Evolutionary conservation across 2,113 vertebrate species (phyloP), one percentile per base, ranked within the genome.

Genomic region (Bos javanicus): DNA sequence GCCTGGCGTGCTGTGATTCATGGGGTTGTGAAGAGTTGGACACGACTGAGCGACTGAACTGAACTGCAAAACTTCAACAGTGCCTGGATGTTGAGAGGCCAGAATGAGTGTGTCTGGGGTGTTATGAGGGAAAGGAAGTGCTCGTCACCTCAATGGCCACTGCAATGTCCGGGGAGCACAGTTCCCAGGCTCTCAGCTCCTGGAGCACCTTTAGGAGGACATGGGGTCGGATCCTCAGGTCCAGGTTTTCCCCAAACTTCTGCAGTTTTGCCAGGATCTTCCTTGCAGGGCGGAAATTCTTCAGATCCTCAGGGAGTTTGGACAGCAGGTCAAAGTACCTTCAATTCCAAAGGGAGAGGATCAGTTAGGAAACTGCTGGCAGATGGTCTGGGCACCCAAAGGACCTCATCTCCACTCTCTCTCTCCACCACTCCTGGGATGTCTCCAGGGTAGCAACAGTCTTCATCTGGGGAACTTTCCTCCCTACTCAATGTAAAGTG

Each of bases 81-180:
- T 15, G 67, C 28, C 80, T 81, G 28, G 36, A 3, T 52, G 57
- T 64, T 21, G 57, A 90, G n/a, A 6, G 10, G 87, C 2, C 2
- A 3, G 25, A 43, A 48, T 4, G 46, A 50, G 56, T 48, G 19
- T 9, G 6, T 50, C 23, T 0, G 1, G 26, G 60, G n/a, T 14
- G 1, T 4, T 0, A 14, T 1, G 43, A 15, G 50, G 16, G 33
- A 1, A 19, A 43, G 93, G 59, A 25, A 1, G 0, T 0, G 2
- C 67, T 50, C 1, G 33, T 98, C 88, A 99, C 99, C 99, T 99
- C 98, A 5, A 99, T 98, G 87, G 99, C 99, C 87, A 99, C 99
- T 39, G 98, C 98, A 4, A 99, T 67, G 62, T 99, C 99, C 0
- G 99, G 98, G 92, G 98, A 98, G 85, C 99, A 99, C 39, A 99